These are phyloP conservation scores for Corythucha ciliata DNA, from an alignment of 2,888 invertebrate genomes.

Conservation along the genomic window DNA sequence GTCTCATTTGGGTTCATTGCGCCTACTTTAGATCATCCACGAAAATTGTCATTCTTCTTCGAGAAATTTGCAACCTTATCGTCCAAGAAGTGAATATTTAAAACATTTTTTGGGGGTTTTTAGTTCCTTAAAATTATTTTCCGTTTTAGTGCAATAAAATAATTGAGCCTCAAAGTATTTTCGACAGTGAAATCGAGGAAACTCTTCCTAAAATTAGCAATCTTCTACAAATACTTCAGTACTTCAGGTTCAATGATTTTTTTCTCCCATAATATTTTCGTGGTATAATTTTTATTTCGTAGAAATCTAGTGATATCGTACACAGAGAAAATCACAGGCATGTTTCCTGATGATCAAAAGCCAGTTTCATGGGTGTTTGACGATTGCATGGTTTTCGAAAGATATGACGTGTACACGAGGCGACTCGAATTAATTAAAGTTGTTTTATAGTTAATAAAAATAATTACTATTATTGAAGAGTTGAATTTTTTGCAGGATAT, in stretches of 20 bases:
- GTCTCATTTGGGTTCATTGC: constrained; percentile 77
- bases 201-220: constrained; percentile 51
- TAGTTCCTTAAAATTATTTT: constrained; percentile 23
- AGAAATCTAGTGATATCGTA: constrained; percentile 46
- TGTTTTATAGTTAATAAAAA: not conserved
- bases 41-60: constrained; percentile 59
- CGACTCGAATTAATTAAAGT: constrained; percentile 53
- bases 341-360: constrained; percentile 43
- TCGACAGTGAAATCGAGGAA: constrained; percentile 78
- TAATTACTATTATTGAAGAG: not conserved
- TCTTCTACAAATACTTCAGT: constrained; percentile 46
- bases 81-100: constrained; percentile 44
- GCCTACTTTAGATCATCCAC: constrained; percentile 58
- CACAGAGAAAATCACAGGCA: constrained; percentile 41
- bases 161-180: constrained; percentile 68
- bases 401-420: constrained; percentile 41
- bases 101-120: not conserved
- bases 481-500: constrained; percentile 46
- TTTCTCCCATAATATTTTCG: not conserved
- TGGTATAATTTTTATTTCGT: not conserved
- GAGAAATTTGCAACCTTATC: constrained; percentile 69
- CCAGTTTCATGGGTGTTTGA: constrained; percentile 68
- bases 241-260: constrained; percentile 47
- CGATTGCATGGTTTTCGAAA: constrained; percentile 54
- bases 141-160: constrained; percentile 43